Conservation (phyloP, 2,888 invertebrate genomes). For the Leptogaster cylindrica region DNA sequence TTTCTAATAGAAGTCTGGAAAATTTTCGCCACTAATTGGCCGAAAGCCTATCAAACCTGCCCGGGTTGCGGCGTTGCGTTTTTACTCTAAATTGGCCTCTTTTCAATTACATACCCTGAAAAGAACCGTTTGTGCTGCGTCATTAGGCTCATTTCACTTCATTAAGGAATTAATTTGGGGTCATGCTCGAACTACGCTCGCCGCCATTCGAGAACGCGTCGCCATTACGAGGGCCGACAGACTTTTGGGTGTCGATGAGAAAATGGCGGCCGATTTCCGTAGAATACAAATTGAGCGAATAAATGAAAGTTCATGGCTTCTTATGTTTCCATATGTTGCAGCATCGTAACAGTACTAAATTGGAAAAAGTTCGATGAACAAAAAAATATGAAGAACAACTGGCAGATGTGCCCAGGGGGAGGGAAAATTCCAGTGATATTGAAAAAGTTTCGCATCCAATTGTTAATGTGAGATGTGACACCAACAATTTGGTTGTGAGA, state of each 20-base stretch:
- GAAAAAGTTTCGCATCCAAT: not conserved
- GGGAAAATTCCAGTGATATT: not conserved
- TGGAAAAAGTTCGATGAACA: not conserved
- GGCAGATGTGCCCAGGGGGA: no score
- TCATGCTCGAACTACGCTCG: not conserved
- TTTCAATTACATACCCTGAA: not conserved
- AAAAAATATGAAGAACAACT: not conserved
- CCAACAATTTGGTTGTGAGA: no score
- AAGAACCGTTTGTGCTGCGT: constrained; percentile 2
- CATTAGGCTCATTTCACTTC: not conserved
- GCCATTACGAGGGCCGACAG: not conserved
- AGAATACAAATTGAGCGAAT: not conserved
- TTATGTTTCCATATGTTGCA: not conserved
- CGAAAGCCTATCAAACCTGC: not conserved
- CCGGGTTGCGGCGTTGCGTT: no score
- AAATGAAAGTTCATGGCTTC: not conserved
- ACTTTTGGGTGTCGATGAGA: not conserved
- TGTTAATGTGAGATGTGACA: no score
- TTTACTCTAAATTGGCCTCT: constrained; percentile 1
- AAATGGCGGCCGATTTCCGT: not conserved
- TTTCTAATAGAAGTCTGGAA: not conserved
- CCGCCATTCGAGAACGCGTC: not conserved
- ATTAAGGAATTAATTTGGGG: not conserved
- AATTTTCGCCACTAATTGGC: not conserved
- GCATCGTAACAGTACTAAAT: not conserved